Conservation (phyloP, 2,888 invertebrate species). For the Hydriomena furcata region DNA sequence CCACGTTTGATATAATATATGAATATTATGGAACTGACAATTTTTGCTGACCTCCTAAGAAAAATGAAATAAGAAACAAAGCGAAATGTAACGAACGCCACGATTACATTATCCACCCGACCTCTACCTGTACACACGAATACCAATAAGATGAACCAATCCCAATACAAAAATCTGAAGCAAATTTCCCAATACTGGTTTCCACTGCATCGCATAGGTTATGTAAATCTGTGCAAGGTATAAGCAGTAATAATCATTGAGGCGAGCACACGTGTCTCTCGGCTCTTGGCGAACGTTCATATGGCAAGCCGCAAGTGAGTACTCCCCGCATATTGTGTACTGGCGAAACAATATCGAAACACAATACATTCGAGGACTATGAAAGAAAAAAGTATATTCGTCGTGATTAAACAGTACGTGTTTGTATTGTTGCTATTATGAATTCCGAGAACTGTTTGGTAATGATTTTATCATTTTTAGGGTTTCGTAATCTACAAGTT, state of each 20-base stretch:
- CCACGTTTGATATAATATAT: too few relatives aligned
- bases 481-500: too few relatives aligned
- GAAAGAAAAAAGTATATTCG: slow-evolving; percentile 49
- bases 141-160: slow-evolving; percentile 15
- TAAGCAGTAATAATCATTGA: slow-evolving; percentile 74
- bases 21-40: too few relatives aligned
- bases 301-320: slow-evolving; percentile 22
- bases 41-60: too few relatives aligned
- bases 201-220: slow-evolving; percentile 29
- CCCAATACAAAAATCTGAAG: slow-evolving; percentile 16
- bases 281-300: slow-evolving; percentile 56
- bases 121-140: not conserved
- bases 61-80: too few relatives aligned
- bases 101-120: not conserved
- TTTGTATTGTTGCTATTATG: not conserved
- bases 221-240: slow-evolving; percentile 51
- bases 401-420: slow-evolving; percentile 35
- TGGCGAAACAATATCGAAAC: slow-evolving; percentile 71
- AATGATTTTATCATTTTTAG: too few relatives aligned
- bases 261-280: slow-evolving; percentile 67
- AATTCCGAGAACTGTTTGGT: too few relatives aligned
- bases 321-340: slow-evolving; percentile 55
- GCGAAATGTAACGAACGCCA: too few relatives aligned
- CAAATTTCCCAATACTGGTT: slow-evolving; percentile 30
- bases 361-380: slow-evolving; percentile 61